Percentiles rank a stretch among this genome's conserved stretches.
phyloP scores from a whole-genome alignment of 2,113 vertebrate genomes.

The Dolichallabes microphthalmus region DNA sequence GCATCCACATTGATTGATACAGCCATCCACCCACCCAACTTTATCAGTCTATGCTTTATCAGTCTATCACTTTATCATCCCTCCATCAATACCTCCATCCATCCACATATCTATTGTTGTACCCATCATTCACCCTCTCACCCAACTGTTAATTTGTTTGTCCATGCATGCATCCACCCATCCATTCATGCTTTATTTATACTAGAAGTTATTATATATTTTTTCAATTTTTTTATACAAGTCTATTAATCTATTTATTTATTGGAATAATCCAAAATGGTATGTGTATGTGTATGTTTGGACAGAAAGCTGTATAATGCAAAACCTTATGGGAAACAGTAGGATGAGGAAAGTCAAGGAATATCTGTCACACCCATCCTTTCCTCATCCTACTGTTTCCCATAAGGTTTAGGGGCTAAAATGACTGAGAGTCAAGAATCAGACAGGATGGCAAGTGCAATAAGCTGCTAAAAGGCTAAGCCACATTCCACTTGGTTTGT shows the following conservation, averaged over 20 bases:
- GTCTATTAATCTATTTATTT: too few species aligned
- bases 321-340: constrained; percentile 1
- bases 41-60: neutral
- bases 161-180: neutral
- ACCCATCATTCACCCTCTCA: neutral
- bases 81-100: neutral
- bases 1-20: too few species aligned
- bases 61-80: too few species aligned
- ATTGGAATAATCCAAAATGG: too few species aligned
- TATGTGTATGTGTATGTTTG: too few species aligned
- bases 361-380: too few species aligned
- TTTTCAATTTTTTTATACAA: too few species aligned
- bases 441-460: constrained; percentile 45
- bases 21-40: neutral
- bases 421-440: constrained; percentile 52
- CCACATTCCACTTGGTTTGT: constrained; percentile 38
- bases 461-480: constrained; percentile 22
- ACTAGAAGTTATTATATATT: too few species aligned
- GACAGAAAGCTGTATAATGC: too few species aligned
- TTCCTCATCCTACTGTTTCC: too few species aligned
- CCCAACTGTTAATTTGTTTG: neutral
- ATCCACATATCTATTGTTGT: neutral
- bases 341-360: neutral
- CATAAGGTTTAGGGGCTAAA: too few species aligned
- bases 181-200: neutral